Base-by-base conservation (phyloP, 1,140 invertebrate genomes). In the Saccostrea glomerata region DNA sequence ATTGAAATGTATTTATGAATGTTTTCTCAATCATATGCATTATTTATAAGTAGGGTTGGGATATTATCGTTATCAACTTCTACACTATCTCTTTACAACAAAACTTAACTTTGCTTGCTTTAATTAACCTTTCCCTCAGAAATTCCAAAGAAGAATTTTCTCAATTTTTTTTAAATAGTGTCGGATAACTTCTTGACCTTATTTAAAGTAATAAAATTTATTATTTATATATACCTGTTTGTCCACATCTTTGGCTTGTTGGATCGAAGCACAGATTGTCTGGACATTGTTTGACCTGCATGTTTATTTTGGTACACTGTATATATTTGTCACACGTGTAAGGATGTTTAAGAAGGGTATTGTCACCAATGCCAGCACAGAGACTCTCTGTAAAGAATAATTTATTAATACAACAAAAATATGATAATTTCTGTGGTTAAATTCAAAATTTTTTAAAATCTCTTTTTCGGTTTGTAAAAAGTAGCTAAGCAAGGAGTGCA, bases 291-390 rank as follows among this genome's bases (percentile, higher is more conserved):
- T 63, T 36, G 4, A 88, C 87, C 30, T 73, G 47, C 3, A 85
- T 54, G 23, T 56, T 55, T 11, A 13, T 60, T 13, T 56, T 82
- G 0, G 6, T 73, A 88, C 87, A 88, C 20, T 40, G 40, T 30
- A 88, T 60, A 25, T 88, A 88, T 11, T 88, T 73, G 36, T 88
- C 70, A 85, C 87, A 88, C 0, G 55, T 58, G 23, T 88, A 85
- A 3, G 87, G 87, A 17, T 88, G 87, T 13, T 56, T 66, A 6
- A 85, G 30, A 2, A 15, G 47, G 7, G 83, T 70, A 9, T 77
- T 58, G 5, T 85, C 54, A 3, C 63, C 17, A 20, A 83, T 54
- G 11, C 66, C 84, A 17, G 30, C 9, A 60, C 87, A 88, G 5
- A 88, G n/a, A 56, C 20, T 56, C 20, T 7, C 87, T 88, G 63